Evolutionary conservation across 2,797 vertebrate genomes (phyloP).

Genomic region (Synaphobranchus kaupii): DNA sequence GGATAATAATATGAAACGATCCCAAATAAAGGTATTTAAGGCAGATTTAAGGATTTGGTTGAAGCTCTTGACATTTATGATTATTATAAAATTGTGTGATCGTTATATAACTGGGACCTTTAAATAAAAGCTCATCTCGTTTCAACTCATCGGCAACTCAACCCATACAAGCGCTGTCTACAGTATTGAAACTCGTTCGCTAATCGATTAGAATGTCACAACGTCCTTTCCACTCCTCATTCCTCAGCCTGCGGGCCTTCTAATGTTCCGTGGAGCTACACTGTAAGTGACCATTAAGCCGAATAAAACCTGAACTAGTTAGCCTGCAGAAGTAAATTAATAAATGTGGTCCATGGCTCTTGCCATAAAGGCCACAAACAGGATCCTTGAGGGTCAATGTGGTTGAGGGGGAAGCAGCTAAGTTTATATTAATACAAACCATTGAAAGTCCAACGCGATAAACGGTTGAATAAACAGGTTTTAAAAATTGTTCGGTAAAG

Average conservation of each 20-base stretch:
- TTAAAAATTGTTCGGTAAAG: neutral
- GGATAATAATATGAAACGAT: constrained; percentile 60
- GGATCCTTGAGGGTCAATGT: neutral
- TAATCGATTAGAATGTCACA: neutral
- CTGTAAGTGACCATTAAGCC: neutral
- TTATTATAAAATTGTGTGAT: neutral
- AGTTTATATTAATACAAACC: neutral
- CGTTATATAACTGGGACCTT: neutral
- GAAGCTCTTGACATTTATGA: constrained; percentile 3
- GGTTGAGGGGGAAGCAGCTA: neutral
- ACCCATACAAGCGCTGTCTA: neutral
- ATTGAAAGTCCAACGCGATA: neutral
- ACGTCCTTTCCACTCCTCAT: neutral
- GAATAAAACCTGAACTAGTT: neutral
- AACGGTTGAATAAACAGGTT: neutral
- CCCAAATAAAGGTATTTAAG: constrained; percentile 72
- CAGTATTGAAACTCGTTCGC: neutral
- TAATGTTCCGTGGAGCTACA: neutral
- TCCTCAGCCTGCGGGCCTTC: too few species aligned
- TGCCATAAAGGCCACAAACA: neutral
- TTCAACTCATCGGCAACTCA: neutral
- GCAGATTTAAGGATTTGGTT: constrained; percentile 71
- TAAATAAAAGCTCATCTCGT: neutral
- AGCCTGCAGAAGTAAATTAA: neutral
- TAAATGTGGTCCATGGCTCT: neutral